Conservation (phyloP, 2,797 vertebrate species). For the Rhinatrema bivittatum region DNA sequence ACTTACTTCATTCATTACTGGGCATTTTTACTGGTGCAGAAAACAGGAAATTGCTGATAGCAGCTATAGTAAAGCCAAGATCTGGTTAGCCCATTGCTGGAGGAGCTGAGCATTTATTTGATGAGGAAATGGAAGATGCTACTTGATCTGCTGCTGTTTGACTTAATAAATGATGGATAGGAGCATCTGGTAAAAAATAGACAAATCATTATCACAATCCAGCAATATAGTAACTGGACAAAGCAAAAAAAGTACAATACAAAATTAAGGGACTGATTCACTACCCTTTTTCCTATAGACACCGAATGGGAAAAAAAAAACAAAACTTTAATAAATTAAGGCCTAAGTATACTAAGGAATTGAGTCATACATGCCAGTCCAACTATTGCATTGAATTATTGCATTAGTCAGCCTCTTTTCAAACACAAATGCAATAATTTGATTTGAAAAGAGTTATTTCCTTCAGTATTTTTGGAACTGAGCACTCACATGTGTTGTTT, state of each 20-base stretch:
- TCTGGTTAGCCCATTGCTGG: slow-evolving; percentile 23
- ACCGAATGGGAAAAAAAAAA: too few relatives aligned
- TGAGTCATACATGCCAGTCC: neutral
- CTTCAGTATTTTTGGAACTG: neutral
- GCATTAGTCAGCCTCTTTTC: neutral
- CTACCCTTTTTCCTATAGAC: too few relatives aligned
- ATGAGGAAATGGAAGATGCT: slow-evolving; percentile 19
- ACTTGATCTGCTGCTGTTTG: slow-evolving; percentile 37
- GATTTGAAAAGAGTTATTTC: slow-evolving; percentile 1
- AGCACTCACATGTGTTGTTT: neutral
- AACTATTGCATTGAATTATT: slow-evolving; percentile 4
- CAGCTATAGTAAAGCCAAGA: slow-evolving; percentile 4
- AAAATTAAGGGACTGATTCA: too few relatives aligned
- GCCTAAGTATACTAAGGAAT: neutral
- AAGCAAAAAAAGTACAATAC: slow-evolving; percentile 7
- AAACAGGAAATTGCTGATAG: slow-evolving; percentile 20
- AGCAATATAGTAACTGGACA: neutral
- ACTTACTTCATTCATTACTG: slow-evolving; percentile 24
- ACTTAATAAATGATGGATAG: slow-evolving; percentile 22
- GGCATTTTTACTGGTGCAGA: slow-evolving; percentile 14
- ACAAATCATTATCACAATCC: slow-evolving; percentile 12
- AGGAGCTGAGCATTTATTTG: slow-evolving; percentile 6
- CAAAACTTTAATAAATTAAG: too few relatives aligned
- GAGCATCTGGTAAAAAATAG: slow-evolving; percentile 23
- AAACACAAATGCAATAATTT: slow-evolving; percentile 17